Percentiles rank a stretch among this genome's conserved stretches.
Conservation (phyloP, 2,113 vertebrate species). For the Phyllostomus discolor region DNA sequence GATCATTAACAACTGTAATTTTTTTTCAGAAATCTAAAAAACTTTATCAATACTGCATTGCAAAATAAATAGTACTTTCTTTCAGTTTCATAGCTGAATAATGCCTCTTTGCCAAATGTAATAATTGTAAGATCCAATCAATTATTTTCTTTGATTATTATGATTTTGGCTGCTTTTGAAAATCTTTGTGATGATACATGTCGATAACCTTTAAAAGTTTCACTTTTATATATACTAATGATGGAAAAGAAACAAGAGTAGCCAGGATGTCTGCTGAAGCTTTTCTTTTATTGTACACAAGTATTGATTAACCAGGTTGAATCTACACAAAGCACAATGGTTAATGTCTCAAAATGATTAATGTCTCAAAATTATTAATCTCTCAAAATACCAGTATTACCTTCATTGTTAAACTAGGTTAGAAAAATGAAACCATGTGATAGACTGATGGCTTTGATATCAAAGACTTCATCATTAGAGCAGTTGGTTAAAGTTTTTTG, state of each 20-base stretch:
- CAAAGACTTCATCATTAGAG: conserved; percentile 7
- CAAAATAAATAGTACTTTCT: not conserved
- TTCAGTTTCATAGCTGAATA: conserved; percentile 37
- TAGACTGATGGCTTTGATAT: not conserved
- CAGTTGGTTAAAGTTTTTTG: conserved; percentile 18
- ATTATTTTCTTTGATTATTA: conserved; percentile 54
- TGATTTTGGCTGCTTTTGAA: conserved; percentile 56
- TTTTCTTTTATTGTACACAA: conserved; percentile 55
- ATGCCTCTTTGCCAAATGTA: not conserved
- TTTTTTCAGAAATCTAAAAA: not conserved
- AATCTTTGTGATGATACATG: conserved; percentile 24
- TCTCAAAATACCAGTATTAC: conserved; percentile 18
- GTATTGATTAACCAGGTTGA: conserved; percentile 54
- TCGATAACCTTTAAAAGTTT: conserved; percentile 59
- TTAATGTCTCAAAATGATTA: conserved; percentile 60
- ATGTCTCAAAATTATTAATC: conserved; percentile 56
- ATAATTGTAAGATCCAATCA: conserved; percentile 42
- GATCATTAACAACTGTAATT: not conserved
- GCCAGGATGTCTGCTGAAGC: conserved; percentile 49
- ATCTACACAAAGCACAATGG: conserved; percentile 54
- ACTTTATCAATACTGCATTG: not conserved
- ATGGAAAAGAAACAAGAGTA: conserved; percentile 34
- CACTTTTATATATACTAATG: conserved; percentile 55
- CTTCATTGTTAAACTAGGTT: conserved; percentile 33
- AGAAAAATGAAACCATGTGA: conserved; percentile 49